Conservation (phyloP, 2,113 vertebrate species). For the Alligator sinensis region DNA sequence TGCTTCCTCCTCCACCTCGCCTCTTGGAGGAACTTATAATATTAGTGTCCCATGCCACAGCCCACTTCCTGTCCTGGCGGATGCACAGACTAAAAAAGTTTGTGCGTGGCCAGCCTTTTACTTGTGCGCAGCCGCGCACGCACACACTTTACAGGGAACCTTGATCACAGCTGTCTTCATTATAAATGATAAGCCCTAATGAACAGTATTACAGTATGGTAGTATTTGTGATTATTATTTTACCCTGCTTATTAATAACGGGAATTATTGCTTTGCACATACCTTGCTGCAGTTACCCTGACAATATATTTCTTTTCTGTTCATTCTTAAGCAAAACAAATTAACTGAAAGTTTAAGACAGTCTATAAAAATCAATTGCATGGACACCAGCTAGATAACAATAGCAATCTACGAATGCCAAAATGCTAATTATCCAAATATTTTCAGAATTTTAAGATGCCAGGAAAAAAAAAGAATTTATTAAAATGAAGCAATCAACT, state of each 20-base stretch:
- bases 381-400: constrained; percentile 7
- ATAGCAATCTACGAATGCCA: constrained; percentile 22
- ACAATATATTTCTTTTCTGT: background rate
- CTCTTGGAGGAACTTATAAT: too few species aligned
- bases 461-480: constrained; percentile 34
- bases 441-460: constrained; percentile 20
- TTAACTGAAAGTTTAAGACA: constrained; percentile 48
- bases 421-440: constrained; percentile 50
- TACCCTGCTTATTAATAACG: constrained; percentile 26
- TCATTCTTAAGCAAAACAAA: constrained; percentile 56
- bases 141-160: too few species aligned
- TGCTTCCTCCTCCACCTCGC: too few species aligned
- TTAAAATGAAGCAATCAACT: constrained; percentile 7
- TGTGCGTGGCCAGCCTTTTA: too few species aligned
- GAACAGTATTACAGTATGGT: constrained; percentile 12
- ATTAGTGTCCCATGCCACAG: too few species aligned
- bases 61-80: too few species aligned
- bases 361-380: background rate
- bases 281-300: background rate
- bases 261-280: background rate
- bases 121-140: too few species aligned
- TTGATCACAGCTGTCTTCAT: background rate
- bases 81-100: too few species aligned
- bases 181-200: constrained; percentile 12
- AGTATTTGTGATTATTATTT: constrained; percentile 8